Percentiles rank a stretch among this genome's conserved stretches.
Evolutionary conservation across 2,113 vertebrate genomes (phyloP).

Genomic region (Phyllostomus hastatus): DNA sequence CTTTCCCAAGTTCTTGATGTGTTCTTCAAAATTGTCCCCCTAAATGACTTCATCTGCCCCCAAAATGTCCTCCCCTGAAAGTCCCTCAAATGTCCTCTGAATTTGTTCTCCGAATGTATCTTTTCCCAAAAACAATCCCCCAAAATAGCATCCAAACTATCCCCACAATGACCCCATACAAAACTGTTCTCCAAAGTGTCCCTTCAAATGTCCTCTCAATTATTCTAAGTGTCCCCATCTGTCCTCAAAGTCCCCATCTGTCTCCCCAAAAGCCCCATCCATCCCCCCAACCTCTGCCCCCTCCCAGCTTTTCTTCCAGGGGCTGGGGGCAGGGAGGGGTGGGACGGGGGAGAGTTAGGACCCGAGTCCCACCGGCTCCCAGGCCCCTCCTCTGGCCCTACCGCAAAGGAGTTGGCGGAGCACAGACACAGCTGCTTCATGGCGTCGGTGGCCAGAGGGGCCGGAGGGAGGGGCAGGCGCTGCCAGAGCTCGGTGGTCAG

Average conservation of each 20-base stretch:
- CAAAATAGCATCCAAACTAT: background rate
- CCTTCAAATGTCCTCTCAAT: background rate
- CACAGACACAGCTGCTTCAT: constrained; percentile 91
- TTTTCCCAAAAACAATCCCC: background rate
- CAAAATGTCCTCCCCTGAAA: background rate
- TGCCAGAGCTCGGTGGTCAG: background rate
- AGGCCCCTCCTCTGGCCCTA: constrained; percentile 77
- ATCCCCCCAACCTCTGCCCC: background rate
- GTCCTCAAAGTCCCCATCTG: background rate
- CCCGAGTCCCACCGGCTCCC: background rate
- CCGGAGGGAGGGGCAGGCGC: background rate
- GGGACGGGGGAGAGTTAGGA: background rate
- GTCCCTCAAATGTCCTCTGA: background rate
- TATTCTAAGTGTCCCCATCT: background rate
- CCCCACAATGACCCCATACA: background rate
- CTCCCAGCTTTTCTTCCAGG: background rate
- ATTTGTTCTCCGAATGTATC: background rate
- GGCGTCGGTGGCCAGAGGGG: constrained; percentile 70
- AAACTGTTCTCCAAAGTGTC: background rate
- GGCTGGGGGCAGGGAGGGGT: background rate
- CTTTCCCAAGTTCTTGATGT: background rate
- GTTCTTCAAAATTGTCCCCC: background rate
- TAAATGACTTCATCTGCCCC: background rate
- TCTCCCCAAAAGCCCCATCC: background rate
- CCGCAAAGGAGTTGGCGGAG: constrained; percentile 83